phyloP scores from a whole-genome alignment of 2,797 vertebrate genomes.

The Cirrhinus molitorella region DNA sequence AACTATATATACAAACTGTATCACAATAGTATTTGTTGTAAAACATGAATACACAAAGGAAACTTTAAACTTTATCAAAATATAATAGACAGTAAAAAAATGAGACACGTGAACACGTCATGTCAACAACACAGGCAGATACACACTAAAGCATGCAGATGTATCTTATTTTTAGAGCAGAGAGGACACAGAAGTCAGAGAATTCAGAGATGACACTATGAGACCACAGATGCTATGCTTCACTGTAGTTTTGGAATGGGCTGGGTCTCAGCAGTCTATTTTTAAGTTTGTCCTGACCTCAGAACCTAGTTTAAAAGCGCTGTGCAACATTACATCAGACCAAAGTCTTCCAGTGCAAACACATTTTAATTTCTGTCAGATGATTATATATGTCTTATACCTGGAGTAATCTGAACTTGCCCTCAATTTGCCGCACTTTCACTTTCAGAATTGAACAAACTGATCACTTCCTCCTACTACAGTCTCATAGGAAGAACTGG shows the following conservation, averaged over 20 bases:
- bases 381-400: background rate
- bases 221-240: conserved; percentile 45
- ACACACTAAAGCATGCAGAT: conserved; percentile 7
- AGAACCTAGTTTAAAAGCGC: conserved; percentile 34
- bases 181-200: conserved; percentile 7
- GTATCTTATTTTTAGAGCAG: background rate
- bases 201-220: conserved; percentile 33
- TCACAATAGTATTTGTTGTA: background rate
- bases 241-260: conserved; percentile 52
- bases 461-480: background rate
- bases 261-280: conserved; percentile 45
- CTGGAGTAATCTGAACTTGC: background rate
- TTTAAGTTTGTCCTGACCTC: conserved; percentile 46
- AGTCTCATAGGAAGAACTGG: background rate
- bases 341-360: conserved; percentile 7
- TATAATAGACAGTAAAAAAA: background rate
- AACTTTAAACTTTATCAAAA: background rate
- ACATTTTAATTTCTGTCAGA: conserved; percentile 14
- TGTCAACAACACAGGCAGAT: background rate
- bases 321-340: conserved; percentile 32
- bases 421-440: background rate
- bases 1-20: background rate
- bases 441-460: background rate
- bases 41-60: background rate
- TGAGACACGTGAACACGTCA: background rate